Base-by-base conservation (phyloP, 2,797 vertebrate genomes). In the Neosalanx taihuensis region DNA sequence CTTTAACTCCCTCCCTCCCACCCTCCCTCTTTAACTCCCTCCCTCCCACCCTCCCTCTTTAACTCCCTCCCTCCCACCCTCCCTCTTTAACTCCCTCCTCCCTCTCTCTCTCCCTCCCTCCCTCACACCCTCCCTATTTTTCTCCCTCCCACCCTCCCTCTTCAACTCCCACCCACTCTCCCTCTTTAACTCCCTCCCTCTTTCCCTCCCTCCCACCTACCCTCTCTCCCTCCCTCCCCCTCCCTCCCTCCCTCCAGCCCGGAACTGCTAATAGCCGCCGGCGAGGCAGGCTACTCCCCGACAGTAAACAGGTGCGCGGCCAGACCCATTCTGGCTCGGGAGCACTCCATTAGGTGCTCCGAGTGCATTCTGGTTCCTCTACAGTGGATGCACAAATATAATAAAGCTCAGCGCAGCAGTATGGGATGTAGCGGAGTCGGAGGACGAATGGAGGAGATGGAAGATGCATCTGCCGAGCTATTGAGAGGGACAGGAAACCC, bases 371-470 rank as follows among this genome's bases (percentile, higher is more conserved):
- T 70, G n/a, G 62, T 77, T 79, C 74, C 78, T 78, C 73, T 83
- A 89, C 84, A 86, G 82, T 87, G 82, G 83, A 88, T 91, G 86
- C 88, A 89, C 89, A 92, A 91, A 92, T 89, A 90, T 89, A 92
- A 90, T 90, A 88, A 89, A 89, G 79, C 75, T 70, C 78, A 74
- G 79, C 70, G 78, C 76, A 82, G 76, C 23, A 70, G 71, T 82
- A 79, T 74, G 71, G 80, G 81, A 89, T 85, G 86, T 77, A 78
- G 73, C 66, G 65, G 78, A 83, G 80, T 84, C 79, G 71, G 80
- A 79, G 80, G 75, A 72, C 49, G 89, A 91, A 89, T 84, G 67
- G 78, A 87, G 79, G 74, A 85, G 84, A 90, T 84, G 86, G 85
- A 90, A 90, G 88, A 91, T 88, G 80, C 85, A 90, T 88, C 85